Conservation (phyloP, 2,888 invertebrate species). For the Creontiades dilutus region DNA sequence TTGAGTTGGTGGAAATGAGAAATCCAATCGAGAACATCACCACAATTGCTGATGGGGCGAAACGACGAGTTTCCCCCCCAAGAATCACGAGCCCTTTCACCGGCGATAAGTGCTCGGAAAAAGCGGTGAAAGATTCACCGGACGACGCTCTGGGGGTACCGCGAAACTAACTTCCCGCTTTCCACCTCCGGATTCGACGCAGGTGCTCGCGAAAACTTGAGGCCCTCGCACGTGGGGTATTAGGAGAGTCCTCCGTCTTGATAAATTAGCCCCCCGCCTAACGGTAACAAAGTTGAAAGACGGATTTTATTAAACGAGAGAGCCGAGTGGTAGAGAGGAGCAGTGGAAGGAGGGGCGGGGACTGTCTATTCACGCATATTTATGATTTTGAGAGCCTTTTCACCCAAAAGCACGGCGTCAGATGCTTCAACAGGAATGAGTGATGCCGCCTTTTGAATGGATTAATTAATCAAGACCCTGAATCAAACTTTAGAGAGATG, state of each 20-base stretch:
- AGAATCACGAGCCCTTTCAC: neutral
- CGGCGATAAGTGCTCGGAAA: neutral
- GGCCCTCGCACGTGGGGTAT: constrained; percentile 2
- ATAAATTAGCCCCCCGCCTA: neutral
- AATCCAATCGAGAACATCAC: neutral
- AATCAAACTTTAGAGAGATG: no score
- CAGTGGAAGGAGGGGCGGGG: neutral
- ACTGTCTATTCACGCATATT: neutral
- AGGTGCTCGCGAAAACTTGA: neutral
- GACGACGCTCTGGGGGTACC: neutral
- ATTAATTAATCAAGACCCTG: no score
- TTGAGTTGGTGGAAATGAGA: neutral
- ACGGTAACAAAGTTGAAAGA: neutral
- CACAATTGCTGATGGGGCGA: no score
- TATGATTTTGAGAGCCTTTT: neutral
- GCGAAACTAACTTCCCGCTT: constrained; percentile 7
- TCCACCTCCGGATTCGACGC: neutral
- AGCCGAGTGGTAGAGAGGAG: no score
- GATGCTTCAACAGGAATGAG: no score
- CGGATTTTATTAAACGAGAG: neutral
- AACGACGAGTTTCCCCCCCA: neutral
- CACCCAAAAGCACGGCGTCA: neutral
- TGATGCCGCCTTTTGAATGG: no score
- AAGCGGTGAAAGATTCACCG: neutral
- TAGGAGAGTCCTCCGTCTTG: neutral